A percentile compares a stretch with the other conserved stretches of the same genome.
These are phyloP conservation scores for Tokudaia muenninki DNA, from an alignment of 2,797 vertebrate species.

Conservation along the genomic window DNA sequence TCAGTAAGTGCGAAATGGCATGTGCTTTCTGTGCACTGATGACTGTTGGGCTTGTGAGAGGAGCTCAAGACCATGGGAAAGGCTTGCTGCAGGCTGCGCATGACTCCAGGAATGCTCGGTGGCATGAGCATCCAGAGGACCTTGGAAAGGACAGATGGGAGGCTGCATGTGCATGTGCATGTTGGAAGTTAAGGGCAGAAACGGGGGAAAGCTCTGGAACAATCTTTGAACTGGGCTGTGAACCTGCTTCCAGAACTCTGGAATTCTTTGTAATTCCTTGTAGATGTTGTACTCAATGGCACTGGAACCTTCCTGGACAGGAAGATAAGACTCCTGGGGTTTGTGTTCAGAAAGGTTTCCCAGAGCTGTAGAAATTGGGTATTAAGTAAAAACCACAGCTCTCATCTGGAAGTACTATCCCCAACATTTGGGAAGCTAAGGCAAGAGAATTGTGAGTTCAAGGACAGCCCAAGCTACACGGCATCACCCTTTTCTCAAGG, in stretches of 20 bases:
- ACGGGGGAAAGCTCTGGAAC: not conserved
- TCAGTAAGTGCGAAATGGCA: conserved; percentile 78
- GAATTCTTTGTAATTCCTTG: conserved; percentile 17
- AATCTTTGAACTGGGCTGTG: not conserved
- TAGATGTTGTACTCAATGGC: not conserved
- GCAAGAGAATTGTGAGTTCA: not conserved
- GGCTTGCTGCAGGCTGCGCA: not conserved
- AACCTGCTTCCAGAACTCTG: not conserved
- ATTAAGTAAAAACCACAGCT: not conserved
- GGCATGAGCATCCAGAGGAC: not conserved
- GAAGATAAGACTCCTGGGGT: not conserved
- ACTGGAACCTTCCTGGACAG: not conserved
- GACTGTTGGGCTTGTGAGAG: not conserved
- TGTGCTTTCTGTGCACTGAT: not conserved
- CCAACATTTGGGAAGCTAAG: not conserved
- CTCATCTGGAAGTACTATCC: not conserved
- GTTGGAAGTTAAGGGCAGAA: conserved; percentile 10
- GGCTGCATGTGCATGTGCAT: conserved; percentile 46
- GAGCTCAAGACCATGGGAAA: not conserved
- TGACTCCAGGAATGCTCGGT: not conserved
- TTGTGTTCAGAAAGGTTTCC: not conserved
- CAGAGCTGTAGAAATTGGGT: conserved; percentile 11
- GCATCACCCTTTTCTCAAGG: not conserved
- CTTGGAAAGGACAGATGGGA: not conserved
- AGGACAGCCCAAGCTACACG: not conserved